Percentiles rank a stretch among this genome's conserved stretches.
Conservation (phyloP, 2,888 invertebrate genomes). For the Heliconius ismenius region DNA sequence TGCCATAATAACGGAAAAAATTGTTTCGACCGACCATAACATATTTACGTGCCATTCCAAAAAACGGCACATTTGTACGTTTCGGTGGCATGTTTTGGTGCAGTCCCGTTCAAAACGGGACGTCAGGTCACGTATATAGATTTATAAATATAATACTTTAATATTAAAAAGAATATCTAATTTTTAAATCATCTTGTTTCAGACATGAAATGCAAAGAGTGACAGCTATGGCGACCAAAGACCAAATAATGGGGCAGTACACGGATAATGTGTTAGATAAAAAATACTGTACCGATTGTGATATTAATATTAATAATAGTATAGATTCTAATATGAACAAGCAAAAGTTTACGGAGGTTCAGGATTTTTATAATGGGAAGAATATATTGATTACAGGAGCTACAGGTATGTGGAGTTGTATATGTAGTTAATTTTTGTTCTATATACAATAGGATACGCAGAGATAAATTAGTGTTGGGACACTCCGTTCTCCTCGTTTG, state of each 20-base stretch:
- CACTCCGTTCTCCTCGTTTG: background rate
- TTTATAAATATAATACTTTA: no score
- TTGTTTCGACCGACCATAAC: no score
- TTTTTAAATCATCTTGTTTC: constrained; percentile 46
- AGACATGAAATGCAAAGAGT: constrained; percentile 48
- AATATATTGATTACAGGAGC: constrained; percentile 83
- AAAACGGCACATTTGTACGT: no score
- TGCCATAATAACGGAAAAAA: no score
- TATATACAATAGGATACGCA: background rate
- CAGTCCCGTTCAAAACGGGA: no score
- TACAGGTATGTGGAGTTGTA: constrained; percentile 67
- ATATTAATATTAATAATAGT: constrained; percentile 43
- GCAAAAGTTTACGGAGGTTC: constrained; percentile 67
- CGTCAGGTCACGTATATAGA: no score
- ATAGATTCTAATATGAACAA: constrained; percentile 55
- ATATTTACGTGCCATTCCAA: no score
- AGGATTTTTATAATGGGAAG: constrained; percentile 82
- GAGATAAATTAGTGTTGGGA: no score
- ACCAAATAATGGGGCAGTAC: constrained; percentile 19
- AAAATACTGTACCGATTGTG: constrained; percentile 44
- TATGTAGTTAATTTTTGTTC: background rate
- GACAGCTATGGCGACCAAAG: constrained; percentile 36
- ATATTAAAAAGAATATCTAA: background rate
- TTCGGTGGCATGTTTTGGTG: no score
- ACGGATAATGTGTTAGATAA: constrained; percentile 30